Conservation (phyloP, 2,797 vertebrate genomes). For the Zenarchopterus dispar region DNA sequence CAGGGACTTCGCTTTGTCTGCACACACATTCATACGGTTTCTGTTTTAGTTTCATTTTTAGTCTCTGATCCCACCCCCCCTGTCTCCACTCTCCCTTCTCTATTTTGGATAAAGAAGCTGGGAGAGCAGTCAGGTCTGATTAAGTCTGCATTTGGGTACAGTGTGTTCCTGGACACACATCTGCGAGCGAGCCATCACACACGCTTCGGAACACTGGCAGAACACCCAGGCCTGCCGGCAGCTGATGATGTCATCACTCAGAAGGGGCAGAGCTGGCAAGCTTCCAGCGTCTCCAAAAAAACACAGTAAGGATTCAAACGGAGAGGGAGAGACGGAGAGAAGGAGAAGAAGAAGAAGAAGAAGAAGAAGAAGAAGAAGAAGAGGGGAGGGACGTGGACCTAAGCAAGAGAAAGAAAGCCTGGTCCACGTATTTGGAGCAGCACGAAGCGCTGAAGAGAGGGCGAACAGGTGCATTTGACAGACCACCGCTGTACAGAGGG, state of each 20-base stretch:
- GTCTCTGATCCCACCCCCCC: constrained; percentile 44
- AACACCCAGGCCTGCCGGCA: constrained; percentile 99
- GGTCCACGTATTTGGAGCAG: constrained; percentile 65
- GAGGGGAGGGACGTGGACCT: constrained; percentile 55
- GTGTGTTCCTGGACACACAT: constrained; percentile 99
- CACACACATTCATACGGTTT: constrained; percentile 70
- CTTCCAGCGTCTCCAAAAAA: constrained; percentile 77
- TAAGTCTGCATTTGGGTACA: constrained; percentile 99
- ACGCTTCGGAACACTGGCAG: constrained; percentile 99
- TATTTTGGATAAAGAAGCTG: constrained; percentile 91
- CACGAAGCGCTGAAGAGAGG: constrained; percentile 46
- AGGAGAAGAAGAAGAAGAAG: constrained; percentile 13
- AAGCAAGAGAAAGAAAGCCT: constrained; percentile 59
- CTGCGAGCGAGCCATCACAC: constrained; percentile 99
- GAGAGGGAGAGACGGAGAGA: constrained; percentile 44
- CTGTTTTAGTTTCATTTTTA: constrained; percentile 78
- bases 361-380: no score
- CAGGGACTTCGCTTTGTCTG: constrained; percentile 65
- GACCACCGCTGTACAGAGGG: constrained; percentile 58
- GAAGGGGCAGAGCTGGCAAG: constrained; percentile 88
- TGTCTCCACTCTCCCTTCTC: constrained; percentile 55
- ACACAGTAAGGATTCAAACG: constrained; percentile 71
- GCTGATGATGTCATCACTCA: constrained; percentile 98
- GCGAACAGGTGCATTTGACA: constrained; percentile 75
- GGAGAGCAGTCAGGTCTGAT: constrained; percentile 98